Conservation (phyloP, 2,113 vertebrate species). For the Chascanopsetta lugubris region DNA sequence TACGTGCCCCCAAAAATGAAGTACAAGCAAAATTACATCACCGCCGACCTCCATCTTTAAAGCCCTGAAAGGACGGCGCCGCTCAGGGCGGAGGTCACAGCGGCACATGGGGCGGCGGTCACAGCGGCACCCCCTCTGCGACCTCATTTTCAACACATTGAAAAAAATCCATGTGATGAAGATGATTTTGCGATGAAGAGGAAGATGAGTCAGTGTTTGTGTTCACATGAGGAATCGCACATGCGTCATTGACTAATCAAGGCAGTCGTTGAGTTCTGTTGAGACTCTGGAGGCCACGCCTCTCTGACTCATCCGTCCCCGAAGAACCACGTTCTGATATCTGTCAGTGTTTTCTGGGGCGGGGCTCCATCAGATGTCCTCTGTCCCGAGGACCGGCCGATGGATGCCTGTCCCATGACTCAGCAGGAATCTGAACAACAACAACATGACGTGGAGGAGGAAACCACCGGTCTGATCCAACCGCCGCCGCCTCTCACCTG, state of each 20-base stretch:
- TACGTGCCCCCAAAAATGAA: neutral
- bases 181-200: too few relatives aligned
- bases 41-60: neutral
- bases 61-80: neutral
- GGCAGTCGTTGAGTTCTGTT: too few relatives aligned
- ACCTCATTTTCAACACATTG: neutral
- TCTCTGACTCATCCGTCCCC: too few relatives aligned
- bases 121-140: neutral
- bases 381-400: neutral
- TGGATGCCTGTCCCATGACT: constrained; percentile 25
- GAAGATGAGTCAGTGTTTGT: too few relatives aligned
- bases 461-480: too few relatives aligned
- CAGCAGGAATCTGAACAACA: constrained; percentile 8
- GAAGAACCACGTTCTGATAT: too few relatives aligned
- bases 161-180: too few relatives aligned
- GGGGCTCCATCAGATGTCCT: neutral
- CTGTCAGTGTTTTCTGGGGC: too few relatives aligned
- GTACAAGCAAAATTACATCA: constrained; percentile 39
- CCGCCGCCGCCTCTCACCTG: too few relatives aligned
- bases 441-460: neutral
- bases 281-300: too few relatives aligned
- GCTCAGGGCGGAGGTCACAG: neutral
- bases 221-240: too few relatives aligned
- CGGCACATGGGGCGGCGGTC: fast-evolving
- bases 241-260: too few relatives aligned